Conservation (phyloP, 2,113 vertebrate genomes). For the Climacteris rufus region DNA sequence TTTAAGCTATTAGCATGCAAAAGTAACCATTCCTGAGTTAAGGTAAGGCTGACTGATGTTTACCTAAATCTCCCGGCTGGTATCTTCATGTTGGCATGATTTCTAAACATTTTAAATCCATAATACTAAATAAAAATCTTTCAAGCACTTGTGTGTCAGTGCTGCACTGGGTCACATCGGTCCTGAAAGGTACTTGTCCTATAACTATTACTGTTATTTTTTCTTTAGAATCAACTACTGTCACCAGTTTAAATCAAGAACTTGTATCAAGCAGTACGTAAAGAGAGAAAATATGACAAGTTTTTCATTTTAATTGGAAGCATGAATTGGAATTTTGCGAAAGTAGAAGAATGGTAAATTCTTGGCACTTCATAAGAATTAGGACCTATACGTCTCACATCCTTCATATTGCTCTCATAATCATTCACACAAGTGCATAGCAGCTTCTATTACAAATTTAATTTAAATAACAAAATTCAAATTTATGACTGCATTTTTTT, state of each 20-base stretch:
- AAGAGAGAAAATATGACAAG: accelerated
- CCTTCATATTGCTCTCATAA: not conserved
- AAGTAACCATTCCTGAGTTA: not conserved
- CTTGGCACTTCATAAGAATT: not conserved
- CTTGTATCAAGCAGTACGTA: not conserved
- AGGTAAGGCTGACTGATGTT: not conserved
- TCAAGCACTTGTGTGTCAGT: not conserved
- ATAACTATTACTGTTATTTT: not conserved
- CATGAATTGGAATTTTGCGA: not conserved
- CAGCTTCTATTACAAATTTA: not conserved
- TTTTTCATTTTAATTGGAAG: not conserved
- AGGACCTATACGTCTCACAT: not conserved
- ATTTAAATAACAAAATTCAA: constrained; percentile 49
- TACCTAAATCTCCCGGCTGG: not conserved
- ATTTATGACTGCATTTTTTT: constrained; percentile 20
- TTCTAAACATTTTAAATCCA: not conserved
- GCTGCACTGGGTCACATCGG: not conserved
- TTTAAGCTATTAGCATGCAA: not conserved
- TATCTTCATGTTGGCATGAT: not conserved
- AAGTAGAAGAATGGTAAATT: not conserved
- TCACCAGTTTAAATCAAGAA: not conserved
- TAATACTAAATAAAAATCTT: not conserved
- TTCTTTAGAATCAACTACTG: not conserved
- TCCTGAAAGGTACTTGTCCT: not conserved
- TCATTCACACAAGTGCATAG: not conserved